Evolutionary conservation across 2,888 invertebrate species (phyloP), one percentile per base, ranked within the genome.

Genomic region (Callimorpha dominula): DNA sequence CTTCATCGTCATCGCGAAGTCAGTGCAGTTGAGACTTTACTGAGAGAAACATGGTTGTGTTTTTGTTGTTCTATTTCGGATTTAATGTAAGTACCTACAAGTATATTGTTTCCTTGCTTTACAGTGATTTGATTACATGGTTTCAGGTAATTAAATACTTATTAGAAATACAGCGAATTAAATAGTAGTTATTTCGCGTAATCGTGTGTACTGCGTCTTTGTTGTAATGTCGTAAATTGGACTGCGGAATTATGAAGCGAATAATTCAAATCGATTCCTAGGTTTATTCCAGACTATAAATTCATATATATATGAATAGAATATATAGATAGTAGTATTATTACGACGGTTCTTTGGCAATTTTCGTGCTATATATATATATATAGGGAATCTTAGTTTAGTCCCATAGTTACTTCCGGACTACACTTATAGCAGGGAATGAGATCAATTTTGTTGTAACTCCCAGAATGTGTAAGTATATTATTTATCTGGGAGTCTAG

Each of bases 41-140:
- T 68, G 69, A 68, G 65, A 77, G 64, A 76, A 89, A 87, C 85
- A 88, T 88, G 88, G 74, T 81, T 49, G 74, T 79, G 71, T 69
- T 81, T 63, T 72, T 80, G 15, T 70, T 84, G 31, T 70, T 83
- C 49, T 81, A 71, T 81, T 77, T 81, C 60, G 74, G 80, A 73
- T 77, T 81, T 71, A 78, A 77, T 78, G 82, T 85, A 70, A 80
- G 88, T 88, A 77, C n/a, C n/a, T n/a, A n/a, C 63, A 1, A 60
- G 31, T 46, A 60, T 4, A 60, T 31, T 52, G 43, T 67, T 52
- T 43, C 15, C 17, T 72, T 66, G 54, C 2, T 50, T 69, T 40
- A 42, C 17, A 8, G 7, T 17, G n/a, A 20, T 57, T n/a, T 57
- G 3, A 63, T 57, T 20, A 57, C 11, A 12, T 20, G 20, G 57